Evolutionary conservation across 2,113 vertebrate genomes (phyloP), one percentile per base, ranked within the genome.

Genomic region (Rhodinocichla rosea): DNA sequence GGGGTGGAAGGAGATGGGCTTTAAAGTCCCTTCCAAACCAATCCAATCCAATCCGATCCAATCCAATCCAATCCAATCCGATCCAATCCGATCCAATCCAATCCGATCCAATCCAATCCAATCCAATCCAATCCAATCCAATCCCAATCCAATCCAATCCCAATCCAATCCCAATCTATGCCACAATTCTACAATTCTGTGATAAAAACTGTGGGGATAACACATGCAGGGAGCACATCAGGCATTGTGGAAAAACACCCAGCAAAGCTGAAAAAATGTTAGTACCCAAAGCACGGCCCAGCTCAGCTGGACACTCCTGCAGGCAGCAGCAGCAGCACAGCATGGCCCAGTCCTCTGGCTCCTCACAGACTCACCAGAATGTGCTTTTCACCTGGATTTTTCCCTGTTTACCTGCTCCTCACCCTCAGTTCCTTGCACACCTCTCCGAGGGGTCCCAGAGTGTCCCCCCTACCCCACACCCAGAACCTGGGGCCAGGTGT

Each of bases 341-440:
- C 52, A 1, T 0, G 21, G 30, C 18, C 59, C 30, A 1, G 27
- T 40, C 37, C 40, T 14, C 47, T 0, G 0, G 37, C 50, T 11
- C 59, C 83, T 78, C 64, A n/a, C 65, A 24, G 35, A 30, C n/a
- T 14, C 86, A 35, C 42, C 37, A 28, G 24, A 50, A 33, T 0
- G 2, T 16, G 33, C 3, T 32, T 55, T 42, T 5, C 44, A 42
- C 65, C 19, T 9, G 24, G 2, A 45, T 60, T 44, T 33, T 44
- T 83, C 73, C 65, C 47, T 21, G 0, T 20, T 65, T 7, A 8
- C 49, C 68, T 59, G 26, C 77, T 55, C 18, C 53, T 47, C 84
- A 40, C 24, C 17, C 42, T 4, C 65, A 28, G n/a, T 2, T 40
- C 75, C 74, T 69, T 4, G 35, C 93, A 59, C 76, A 18, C 33